These are phyloP conservation scores for Dexiosoma caninum DNA, from an alignment of 2,888 invertebrate species.

Conservation along the genomic window DNA sequence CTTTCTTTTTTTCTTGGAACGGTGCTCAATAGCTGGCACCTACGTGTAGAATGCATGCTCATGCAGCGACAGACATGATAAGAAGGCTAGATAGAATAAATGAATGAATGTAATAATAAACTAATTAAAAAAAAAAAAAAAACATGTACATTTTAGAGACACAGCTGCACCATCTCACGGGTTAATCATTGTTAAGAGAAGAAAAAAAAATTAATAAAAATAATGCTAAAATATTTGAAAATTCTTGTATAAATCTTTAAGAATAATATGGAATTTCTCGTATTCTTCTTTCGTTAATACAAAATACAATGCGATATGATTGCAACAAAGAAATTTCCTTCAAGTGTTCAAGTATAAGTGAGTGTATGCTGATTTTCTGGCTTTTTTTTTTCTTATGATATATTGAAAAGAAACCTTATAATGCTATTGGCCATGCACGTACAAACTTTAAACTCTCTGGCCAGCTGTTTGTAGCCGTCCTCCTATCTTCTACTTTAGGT, in stretches of 20 bases:
- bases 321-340: constrained; percentile 42
- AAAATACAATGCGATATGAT: constrained; percentile 32
- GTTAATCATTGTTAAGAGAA: constrained; percentile 3
- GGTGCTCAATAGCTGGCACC: too few species aligned
- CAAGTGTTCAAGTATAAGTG: constrained; percentile 45
- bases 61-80: too few species aligned
- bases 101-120: too few species aligned
- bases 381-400: constrained; percentile 59
- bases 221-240: constrained; percentile 17
- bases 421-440: constrained; percentile 63
- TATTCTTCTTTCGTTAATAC: background rate
- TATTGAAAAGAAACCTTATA: constrained; percentile 58
- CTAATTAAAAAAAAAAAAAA: too few species aligned
- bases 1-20: too few species aligned
- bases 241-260: constrained; percentile 16
- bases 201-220: too few species aligned
- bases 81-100: too few species aligned
- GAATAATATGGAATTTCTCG: constrained; percentile 13
- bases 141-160: too few species aligned
- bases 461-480: constrained; percentile 58
- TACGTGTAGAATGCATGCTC: too few species aligned
- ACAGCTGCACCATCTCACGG: background rate
- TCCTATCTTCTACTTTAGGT: constrained; percentile 62
- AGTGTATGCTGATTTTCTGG: constrained; percentile 57
- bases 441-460: constrained; percentile 60